Conservation (phyloP, 2,113 vertebrate species). For the Archocentrus centrarchus region DNA sequence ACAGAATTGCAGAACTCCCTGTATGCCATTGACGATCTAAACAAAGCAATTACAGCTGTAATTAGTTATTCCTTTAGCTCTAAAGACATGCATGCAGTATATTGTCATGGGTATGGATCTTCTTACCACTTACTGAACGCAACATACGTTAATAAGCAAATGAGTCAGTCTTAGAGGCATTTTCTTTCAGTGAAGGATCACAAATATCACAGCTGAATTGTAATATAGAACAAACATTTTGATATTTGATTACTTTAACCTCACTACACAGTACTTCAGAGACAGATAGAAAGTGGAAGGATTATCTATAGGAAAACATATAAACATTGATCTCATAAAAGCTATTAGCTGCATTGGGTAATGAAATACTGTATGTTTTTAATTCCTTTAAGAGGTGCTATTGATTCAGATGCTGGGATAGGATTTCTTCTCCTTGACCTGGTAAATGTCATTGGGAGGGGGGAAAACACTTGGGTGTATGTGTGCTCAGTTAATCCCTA, state of each 20-base stretch:
- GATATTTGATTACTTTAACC: not conserved
- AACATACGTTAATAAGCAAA: slow-evolving; percentile 16
- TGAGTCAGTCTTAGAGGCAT: not conserved
- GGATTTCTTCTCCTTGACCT: slow-evolving; percentile 41
- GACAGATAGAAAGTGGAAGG: not conserved
- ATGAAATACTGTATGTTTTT: slow-evolving; percentile 43
- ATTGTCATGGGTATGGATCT: not conserved
- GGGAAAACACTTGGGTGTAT: slow-evolving; percentile 36
- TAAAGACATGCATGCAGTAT: not conserved
- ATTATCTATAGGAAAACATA: not conserved
- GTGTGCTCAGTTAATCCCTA: slow-evolving; percentile 50
- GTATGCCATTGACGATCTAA: slow-evolving; percentile 7
- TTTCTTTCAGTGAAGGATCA: not conserved
- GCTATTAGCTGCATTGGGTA: slow-evolving; percentile 21
- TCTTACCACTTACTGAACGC: not conserved
- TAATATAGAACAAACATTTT: not conserved
- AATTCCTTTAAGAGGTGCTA: slow-evolving; percentile 48
- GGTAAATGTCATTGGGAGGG: slow-evolving; percentile 49
- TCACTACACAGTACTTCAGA: not conserved
- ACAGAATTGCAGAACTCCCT: not conserved
- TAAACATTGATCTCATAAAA: slow-evolving; percentile 30
- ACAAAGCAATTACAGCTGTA: slow-evolving; percentile 21
- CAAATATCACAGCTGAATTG: not conserved
- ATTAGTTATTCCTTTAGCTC: slow-evolving; percentile 14
- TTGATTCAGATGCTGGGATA: slow-evolving; percentile 43